A percentile compares a stretch with the other conserved stretches of the same genome.
Conservation (phyloP, 2,888 invertebrate species). For the Cephus pygmeus region DNA sequence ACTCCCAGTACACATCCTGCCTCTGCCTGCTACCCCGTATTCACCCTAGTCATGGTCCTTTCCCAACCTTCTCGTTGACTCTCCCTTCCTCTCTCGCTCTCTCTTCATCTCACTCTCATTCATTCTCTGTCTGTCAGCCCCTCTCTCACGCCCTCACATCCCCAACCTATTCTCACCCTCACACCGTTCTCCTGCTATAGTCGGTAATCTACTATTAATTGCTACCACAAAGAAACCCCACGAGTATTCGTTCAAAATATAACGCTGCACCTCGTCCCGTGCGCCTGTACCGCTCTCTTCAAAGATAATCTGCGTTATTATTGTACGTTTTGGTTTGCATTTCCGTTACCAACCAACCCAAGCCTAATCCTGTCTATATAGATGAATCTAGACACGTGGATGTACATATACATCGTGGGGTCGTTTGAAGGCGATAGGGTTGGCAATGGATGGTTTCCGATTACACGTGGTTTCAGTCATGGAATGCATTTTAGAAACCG, state of each 20-base stretch:
- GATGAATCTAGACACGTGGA: not conserved
- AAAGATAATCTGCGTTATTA: conserved; percentile 37
- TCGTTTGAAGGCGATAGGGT: not conserved
- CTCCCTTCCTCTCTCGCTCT: conserved; percentile 14
- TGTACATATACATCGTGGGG: not conserved
- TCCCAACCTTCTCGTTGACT: conserved; percentile 12
- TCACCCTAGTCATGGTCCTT: conserved; percentile 21
- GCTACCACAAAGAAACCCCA: conserved; percentile 59
- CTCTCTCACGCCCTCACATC: not conserved
- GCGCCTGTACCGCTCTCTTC: conserved; percentile 23
- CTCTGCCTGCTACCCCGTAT: conserved; percentile 31
- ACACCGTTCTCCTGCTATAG: conserved; percentile 25
- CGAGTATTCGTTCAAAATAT: conserved; percentile 38
- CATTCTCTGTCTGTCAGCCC: not conserved
- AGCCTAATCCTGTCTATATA: not conserved
- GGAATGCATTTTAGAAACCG: not conserved
- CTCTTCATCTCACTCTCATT: conserved; percentile 14
- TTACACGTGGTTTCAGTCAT: not conserved
- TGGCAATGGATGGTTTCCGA: not conserved
- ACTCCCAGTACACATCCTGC: conserved; percentile 24
- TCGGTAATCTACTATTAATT: conserved; percentile 64
- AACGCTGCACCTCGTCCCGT: conserved; percentile 23
- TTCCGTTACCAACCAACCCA: not conserved
- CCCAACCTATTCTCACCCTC: conserved; percentile 18
- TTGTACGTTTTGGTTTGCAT: conserved; percentile 20